Base-by-base conservation (phyloP, 2,113 vertebrate species). In the Otus sunia region DNA sequence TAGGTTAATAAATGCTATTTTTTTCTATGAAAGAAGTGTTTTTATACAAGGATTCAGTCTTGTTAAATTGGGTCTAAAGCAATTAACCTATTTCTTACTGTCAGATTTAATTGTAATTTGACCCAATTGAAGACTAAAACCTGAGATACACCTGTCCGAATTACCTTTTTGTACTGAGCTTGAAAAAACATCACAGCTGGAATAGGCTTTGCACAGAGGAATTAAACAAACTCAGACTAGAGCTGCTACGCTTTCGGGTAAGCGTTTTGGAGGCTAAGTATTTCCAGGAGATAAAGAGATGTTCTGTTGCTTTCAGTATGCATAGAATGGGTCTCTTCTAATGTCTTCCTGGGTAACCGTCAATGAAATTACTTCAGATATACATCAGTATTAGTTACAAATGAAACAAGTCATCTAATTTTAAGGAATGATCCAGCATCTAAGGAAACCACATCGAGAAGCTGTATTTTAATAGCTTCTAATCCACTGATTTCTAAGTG, bases 41-140 rank as follows among this genome's bases (percentile, higher is more conserved):
- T 90, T 79, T 77, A 83, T 90, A 79, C 67, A 77, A 76, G n/a
- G 74, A 43, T 43, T 87, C 76, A 64, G 34, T 72, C 81, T 86
- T 75, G 45, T 96, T 92, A 95, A 96, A 96, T 79, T 84, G 41
- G 37, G 78, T 92, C 68, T 94, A 78, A 96, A 91, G 86, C 96
- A 97, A 97, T 97, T 96, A 97, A 87, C 97, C 96, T 97, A 94
- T 96, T 97, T 97, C 59, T 75, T 55, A 26, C 43, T 88, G 67
- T 80, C 52, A 90, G 41, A 92, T 64, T 82, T 88, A 97, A 92
- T 53, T 94, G 84, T n/a, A 71, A 86, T 66, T 72, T 94, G 94
- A 92, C 95, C 95, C 92, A 94, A 91, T 94, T 96, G 59, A 94
- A 95, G 78, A 79, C 26, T 58, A 69, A 83, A 82, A 78, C 32